These are phyloP conservation scores for Thalassoma bifasciatum DNA, from an alignment of 2,113 vertebrate genomes.

Conservation along the genomic window DNA sequence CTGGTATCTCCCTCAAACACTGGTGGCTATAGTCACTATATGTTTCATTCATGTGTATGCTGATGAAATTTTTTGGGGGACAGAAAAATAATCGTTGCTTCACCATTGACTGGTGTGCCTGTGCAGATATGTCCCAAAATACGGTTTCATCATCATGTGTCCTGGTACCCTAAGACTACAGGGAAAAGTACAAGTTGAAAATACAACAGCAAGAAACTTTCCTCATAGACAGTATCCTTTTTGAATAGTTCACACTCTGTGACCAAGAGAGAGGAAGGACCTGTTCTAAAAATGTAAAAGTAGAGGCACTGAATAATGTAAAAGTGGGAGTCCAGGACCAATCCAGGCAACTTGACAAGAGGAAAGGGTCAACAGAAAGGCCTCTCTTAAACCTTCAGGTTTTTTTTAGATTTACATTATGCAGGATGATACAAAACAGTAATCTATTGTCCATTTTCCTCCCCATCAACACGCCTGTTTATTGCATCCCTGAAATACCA, in stretches of 20 bases:
- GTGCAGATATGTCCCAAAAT: no score
- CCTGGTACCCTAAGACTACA: no score
- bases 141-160: no score
- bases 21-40: no score
- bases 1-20: no score
- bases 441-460: slow-evolving; percentile 24
- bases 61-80: no score
- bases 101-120: no score
- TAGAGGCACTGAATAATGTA: not conserved
- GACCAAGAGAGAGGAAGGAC: slow-evolving; percentile 4
- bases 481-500: slow-evolving; percentile 7
- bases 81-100: no score
- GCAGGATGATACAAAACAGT: slow-evolving; percentile 17
- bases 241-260: not conserved
- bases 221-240: no score
- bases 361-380: slow-evolving; percentile 6
- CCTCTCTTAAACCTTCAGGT: not conserved
- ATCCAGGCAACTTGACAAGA: slow-evolving; percentile 21
- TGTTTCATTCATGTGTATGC: no score
- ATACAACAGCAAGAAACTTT: no score
- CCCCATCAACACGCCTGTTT: slow-evolving; percentile 12
- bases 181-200: no score
- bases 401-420: slow-evolving; percentile 57
- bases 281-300: slow-evolving; percentile 4
- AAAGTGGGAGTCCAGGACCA: slow-evolving; percentile 21